Percentiles rank a stretch among this genome's conserved stretches.
Conservation (phyloP, 23 tunicate species). For the Corella eumyota region DNA sequence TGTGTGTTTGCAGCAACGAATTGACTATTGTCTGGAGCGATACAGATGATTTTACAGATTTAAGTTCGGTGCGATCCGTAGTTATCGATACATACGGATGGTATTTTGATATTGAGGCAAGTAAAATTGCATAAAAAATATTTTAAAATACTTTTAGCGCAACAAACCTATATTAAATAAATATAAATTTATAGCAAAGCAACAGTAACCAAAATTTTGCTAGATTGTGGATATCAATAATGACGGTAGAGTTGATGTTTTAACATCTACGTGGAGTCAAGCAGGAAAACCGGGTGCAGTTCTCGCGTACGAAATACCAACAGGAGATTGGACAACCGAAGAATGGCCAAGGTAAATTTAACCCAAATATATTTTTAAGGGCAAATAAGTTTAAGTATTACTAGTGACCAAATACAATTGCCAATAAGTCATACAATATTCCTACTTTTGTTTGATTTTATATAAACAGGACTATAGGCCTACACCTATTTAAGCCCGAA, state of each 20-base stretch:
- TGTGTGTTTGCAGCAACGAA: slow-evolving; percentile 13
- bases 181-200: too few species aligned
- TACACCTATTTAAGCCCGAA: too few species aligned
- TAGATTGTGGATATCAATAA: slow-evolving; percentile 65
- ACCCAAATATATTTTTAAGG: not conserved
- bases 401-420: too few species aligned
- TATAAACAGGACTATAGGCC: too few species aligned
- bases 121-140: not conserved
- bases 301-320: slow-evolving; percentile 66
- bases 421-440: too few species aligned
- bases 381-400: too few species aligned
- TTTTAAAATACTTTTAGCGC: not conserved
- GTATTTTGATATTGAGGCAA: slow-evolving; percentile 80
- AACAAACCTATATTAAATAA: not conserved
- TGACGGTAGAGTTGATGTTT: slow-evolving; percentile 55
- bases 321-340: slow-evolving; percentile 41
- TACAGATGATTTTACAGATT: slow-evolving; percentile 53
- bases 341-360: slow-evolving; percentile 34
- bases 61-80: slow-evolving; percentile 33
- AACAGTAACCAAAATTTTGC: too few species aligned
- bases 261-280: slow-evolving; percentile 83
- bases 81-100: slow-evolving; percentile 61
- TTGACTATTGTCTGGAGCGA: slow-evolving; percentile 53
- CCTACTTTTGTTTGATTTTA: too few species aligned
- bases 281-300: slow-evolving; percentile 46